Base-by-base conservation (phyloP, 1,140 invertebrate species). In the Drosophila murphyi region DNA sequence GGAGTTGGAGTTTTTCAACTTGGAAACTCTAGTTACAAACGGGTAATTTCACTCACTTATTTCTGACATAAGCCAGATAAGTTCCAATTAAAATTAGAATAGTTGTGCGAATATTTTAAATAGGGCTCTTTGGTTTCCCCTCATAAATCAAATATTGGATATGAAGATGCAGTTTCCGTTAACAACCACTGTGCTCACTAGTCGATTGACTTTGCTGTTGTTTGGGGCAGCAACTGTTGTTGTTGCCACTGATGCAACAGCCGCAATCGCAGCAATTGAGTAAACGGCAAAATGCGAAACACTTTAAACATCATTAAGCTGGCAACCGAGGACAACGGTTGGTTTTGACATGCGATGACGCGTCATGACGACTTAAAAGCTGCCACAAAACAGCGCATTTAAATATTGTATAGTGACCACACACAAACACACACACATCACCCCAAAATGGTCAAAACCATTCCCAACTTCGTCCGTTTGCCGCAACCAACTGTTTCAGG, bases 121-220 rank as follows among this genome's bases (percentile, higher is more conserved):
- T 20, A 2, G 1, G 20, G 20, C 20, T 20, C 20, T 20, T 20
- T 20, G 20, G 20, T 20, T 20, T 20, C 20, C 20, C 20, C 0
- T 20, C 20, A 20, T 20, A 20, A 20, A 20, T 20, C 20, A 20
- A 20, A 20, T 20, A 20, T 20, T 20, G 20, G 20, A 20, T 20
- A 20, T 20, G 1, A 20, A 20, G 0, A 2, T 20, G 20, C 20
- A 20, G 39, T 41, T 41, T 3, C 0, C 8, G 39, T 55, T 10
- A 4, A 7, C 31, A 5, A 7, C 63, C 78, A 82, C 79, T 55
- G 82, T 85, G n/a, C 20, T 50, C 48, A 51, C 51, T 47, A 54
- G 64, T 45, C 76, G 79, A 87, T 87, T 79, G 79, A 87, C 76
- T 86, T 87, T 82, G 68, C 60, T 79, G 76, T 64, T 82, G 72